Evolutionary conservation across 2,113 vertebrate genomes (phyloP), one percentile per base, ranked within the genome.

Genomic region (Miniopterus natalensis): DNA sequence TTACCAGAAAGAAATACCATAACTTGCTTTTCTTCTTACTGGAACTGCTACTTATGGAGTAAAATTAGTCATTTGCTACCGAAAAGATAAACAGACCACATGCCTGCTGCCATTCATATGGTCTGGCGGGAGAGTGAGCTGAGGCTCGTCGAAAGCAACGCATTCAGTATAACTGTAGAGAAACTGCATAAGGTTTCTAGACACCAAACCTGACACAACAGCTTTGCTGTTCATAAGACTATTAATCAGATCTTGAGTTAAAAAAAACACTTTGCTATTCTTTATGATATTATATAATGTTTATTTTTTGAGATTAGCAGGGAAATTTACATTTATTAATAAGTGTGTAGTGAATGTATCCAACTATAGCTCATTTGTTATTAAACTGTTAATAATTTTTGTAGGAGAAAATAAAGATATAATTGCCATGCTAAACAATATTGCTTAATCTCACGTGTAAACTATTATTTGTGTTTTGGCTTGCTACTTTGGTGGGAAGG

Each of bases 181-280:
- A 96, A 93, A 93, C 73, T 93, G 87, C n/a, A 49, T 10, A 36
- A 31, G 53, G 55, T 92, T 97, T 21, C 51, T 61, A 73, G 20
- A 66, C 25, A 61, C 10, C 51, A 85, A 81, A 66, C 51, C 25
- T 36, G 53, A 45, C 42, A n/a, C 1, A 74, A 68, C 6, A 27
- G 1, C 42, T 74, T 63, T n/a, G 59, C 49, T 88, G 1, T 29
- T 80, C 2, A 40, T 40, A 83, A 59, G 8, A 63, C 42, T 55
- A 80, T 65, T 75, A 95, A 91, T 74, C 21, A 81, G 1, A 49
- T 63, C 29, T 84, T 70, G 18, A 92, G 6, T 86, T 89, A 36
- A 36, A 71, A n/a, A 77, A 74, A 42, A 29, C 36, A 36, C 36
- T 36, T 4, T 63, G 2, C 70, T 80, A 61, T 51, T 89, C 77